These are phyloP conservation scores for Dipodomys merriami DNA, from an alignment of 2,113 vertebrate genomes.

Conservation along the genomic window DNA sequence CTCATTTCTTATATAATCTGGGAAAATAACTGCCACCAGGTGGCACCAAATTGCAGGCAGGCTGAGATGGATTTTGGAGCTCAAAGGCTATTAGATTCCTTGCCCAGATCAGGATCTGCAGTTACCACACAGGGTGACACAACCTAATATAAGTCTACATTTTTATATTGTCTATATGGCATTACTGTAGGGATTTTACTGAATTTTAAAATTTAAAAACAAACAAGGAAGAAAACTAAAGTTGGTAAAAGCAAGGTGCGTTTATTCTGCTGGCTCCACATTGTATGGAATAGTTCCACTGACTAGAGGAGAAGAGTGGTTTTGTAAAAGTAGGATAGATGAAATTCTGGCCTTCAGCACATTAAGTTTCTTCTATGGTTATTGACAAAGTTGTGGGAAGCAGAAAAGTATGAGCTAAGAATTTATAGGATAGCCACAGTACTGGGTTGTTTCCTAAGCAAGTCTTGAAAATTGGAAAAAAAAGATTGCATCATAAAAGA, in stretches of 20 bases:
- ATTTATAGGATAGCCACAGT: neutral
- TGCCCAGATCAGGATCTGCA: neutral
- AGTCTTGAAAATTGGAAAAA: neutral
- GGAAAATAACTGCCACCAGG: slow-evolving; percentile 62
- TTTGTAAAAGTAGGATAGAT: neutral
- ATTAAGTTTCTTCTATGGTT: neutral
- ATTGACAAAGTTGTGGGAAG: neutral
- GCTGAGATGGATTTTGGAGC: neutral
- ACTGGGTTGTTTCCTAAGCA: neutral
- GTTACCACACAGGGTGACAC: neutral
- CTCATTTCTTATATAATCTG: neutral
- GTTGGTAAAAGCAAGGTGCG: neutral
- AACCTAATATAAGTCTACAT: neutral
- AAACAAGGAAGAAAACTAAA: neutral
- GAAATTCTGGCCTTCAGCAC: neutral
- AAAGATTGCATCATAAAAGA: neutral
- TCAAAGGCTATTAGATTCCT: neutral
- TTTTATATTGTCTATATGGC: neutral
- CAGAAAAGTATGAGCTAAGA: neutral
- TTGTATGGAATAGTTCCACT: neutral
- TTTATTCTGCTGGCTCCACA: neutral
- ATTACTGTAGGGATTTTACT: neutral
- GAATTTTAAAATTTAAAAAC: slow-evolving; percentile 1
- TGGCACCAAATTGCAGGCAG: slow-evolving; percentile 70
- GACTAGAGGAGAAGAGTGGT: neutral